phyloP scores from a whole-genome alignment of 2,888 invertebrate species.

The Melanostoma mellinum region DNA sequence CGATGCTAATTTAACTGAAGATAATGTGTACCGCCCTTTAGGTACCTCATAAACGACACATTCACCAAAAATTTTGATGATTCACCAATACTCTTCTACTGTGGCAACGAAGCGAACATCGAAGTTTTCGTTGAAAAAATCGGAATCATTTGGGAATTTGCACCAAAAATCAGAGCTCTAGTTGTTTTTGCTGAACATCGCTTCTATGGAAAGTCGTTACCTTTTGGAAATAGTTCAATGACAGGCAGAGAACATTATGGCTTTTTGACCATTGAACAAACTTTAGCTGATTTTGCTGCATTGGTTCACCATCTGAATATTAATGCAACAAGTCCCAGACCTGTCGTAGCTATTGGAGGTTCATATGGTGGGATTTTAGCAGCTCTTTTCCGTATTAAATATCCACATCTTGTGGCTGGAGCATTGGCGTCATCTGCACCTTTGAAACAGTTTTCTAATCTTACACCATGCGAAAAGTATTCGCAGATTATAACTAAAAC shows the following conservation, averaged over 20 bases:
- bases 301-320: constrained; percentile 84
- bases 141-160: constrained; percentile 97
- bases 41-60: constrained; percentile 91
- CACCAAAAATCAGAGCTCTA: constrained; percentile 89
- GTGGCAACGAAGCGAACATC: constrained; percentile 97
- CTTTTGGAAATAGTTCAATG: constrained; percentile 90
- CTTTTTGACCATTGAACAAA: constrained; percentile 94
- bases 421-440: constrained; percentile 97
- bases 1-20: background rate
- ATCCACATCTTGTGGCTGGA: constrained; percentile 93
- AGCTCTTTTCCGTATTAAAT: constrained; percentile 97
- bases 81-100: constrained; percentile 92
- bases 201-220: constrained; percentile 95
- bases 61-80: constrained; percentile 85
- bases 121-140: constrained; percentile 94
- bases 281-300: constrained; percentile 95
- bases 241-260: constrained; percentile 87
- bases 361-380: constrained; percentile 99
- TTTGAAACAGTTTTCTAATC: constrained; percentile 89
- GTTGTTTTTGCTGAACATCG: constrained; percentile 97
- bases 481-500: constrained; percentile 90
- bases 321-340: constrained; percentile 82
- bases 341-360: constrained; percentile 92
- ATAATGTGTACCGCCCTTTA: constrained; percentile 16
- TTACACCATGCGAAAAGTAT: constrained; percentile 90